These are phyloP conservation scores for Tipula unca DNA, from an alignment of 2,888 invertebrate species.

Conservation along the genomic window DNA sequence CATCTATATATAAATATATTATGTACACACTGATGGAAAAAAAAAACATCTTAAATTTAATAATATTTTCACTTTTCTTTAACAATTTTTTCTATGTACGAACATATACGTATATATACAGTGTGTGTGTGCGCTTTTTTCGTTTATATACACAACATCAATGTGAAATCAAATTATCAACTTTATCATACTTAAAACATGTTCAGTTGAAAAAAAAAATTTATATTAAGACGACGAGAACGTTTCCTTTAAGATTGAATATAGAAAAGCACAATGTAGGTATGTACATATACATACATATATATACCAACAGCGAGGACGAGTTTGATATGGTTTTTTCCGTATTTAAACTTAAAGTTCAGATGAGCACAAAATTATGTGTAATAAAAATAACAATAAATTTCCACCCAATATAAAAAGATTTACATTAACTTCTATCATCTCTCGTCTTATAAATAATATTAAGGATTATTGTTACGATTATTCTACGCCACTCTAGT, in stretches of 20 bases:
- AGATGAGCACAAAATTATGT: slow-evolving; percentile 8
- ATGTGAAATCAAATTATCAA: not conserved
- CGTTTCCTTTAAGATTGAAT: not conserved
- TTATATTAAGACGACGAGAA: not conserved
- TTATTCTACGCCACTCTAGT: not conserved
- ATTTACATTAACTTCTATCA: not conserved
- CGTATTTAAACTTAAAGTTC: not conserved
- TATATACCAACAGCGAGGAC: not conserved
- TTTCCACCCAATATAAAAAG: slow-evolving; percentile 8
- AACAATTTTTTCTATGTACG: not conserved
- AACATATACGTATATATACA: not conserved
- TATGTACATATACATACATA: not conserved
- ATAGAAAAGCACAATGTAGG: not conserved
- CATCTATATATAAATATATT: not conserved
- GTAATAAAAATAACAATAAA: slow-evolving; percentile 4
- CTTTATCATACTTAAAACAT: slow-evolving; percentile 14
- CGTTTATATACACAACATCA: not conserved
- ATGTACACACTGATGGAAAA: not conserved
- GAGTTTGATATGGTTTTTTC: not conserved
- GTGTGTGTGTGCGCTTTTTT: not conserved
- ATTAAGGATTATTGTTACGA: not conserved
- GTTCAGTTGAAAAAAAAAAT: not conserved
- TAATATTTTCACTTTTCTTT: not conserved
- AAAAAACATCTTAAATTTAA: not conserved
- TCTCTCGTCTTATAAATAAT: not conserved